Base-by-base conservation (phyloP, 2,113 vertebrate species). In the Pleuronectes platessa region DNA sequence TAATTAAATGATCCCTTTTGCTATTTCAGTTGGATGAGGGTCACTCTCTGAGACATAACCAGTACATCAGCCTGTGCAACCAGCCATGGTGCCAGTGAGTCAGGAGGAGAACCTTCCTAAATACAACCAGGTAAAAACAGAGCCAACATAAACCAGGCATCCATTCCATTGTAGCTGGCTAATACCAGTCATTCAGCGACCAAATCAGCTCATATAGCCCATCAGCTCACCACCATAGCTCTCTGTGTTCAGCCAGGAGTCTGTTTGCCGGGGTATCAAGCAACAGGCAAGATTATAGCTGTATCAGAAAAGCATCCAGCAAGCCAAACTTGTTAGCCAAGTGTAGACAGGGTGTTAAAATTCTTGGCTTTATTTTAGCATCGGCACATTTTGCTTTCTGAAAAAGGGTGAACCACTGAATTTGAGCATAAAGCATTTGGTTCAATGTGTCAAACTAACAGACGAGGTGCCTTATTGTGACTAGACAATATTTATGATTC, bases 1-100 rank as follows among this genome's bases (percentile, higher is more conserved):
- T 60, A 79, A 83, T 83, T 84, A 79, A 70, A 58, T 58, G 76
- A 74, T 88, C 78, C 49, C 66, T 78, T 69, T 79, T 74, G 73
- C 67, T 66, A 49, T 18, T 63, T 83, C 74, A 73, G 78, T 60
- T 9, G 61, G 72, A 81, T 56, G 74, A 68, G 54, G 68, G 55
- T 35, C 61, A 21, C 66, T 77, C 62, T 63, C 53, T 75, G 82
- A 83, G 81, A 78, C 72, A 62, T 23, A 74, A 74, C 74, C 71
- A 71, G 37, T 61, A 26, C 76, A 26, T 78, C 51, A 65, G 82
- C 82, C 87, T 61, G 78, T 56, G 61, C 27, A 75, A 74, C 58
- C 60, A 54, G 53, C 69, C 47, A 0, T 3, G 42, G 70, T 76
- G 82, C 79, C 85, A 82, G 63, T 75, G 67, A 86, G 51, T 89